Evolutionary conservation across 2,888 invertebrate genomes (phyloP).

Genomic region (Tigriopus californicus): DNA sequence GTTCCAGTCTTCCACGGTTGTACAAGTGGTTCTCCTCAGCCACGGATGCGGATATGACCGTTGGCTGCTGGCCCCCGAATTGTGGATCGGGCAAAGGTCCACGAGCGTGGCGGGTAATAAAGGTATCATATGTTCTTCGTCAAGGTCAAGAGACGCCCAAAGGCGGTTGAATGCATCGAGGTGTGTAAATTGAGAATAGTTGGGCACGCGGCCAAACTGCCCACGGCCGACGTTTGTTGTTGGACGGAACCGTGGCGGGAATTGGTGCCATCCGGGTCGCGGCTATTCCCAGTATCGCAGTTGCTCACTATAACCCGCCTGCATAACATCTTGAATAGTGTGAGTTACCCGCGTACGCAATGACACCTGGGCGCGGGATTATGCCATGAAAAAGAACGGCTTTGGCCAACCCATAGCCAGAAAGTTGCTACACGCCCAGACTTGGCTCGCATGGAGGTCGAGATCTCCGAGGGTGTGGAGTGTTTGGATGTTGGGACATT

Average conservation of each 20-base stretch:
- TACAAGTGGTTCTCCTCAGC: constrained; percentile 41
- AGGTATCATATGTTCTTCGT: constrained; percentile 34
- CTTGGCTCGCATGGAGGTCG: constrained; percentile 34
- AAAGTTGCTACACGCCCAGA: constrained; percentile 33
- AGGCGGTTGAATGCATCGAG: constrained; percentile 32
- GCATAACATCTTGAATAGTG: constrained; percentile 33
- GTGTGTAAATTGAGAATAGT: constrained; percentile 35
- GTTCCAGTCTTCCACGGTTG: constrained; percentile 32
- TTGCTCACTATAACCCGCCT: constrained; percentile 35
- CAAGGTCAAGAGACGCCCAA: constrained; percentile 26
- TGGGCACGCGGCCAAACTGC: constrained; percentile 36
- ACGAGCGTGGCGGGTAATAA: constrained; percentile 14
- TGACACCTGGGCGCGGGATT: constrained; percentile 33
- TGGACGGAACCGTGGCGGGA: constrained; percentile 32
- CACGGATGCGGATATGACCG: constrained; percentile 36
- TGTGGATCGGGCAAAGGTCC: constrained; percentile 25
- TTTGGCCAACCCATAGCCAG: constrained; percentile 32
- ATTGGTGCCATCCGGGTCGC: constrained; percentile 30
- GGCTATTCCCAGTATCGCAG: constrained; percentile 34
- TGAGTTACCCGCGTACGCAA: constrained; percentile 31
- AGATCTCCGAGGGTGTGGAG: constrained; percentile 31
- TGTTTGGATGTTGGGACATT: constrained; percentile 31
- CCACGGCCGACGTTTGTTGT: constrained; percentile 37
- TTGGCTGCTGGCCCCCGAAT: constrained; percentile 35
- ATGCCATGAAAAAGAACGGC: constrained; percentile 30